A percentile compares a stretch with the other conserved stretches of the same genome.
These are phyloP conservation scores for Tenthredo amoena DNA, from an alignment of 2,888 invertebrate species.

Conservation along the genomic window DNA sequence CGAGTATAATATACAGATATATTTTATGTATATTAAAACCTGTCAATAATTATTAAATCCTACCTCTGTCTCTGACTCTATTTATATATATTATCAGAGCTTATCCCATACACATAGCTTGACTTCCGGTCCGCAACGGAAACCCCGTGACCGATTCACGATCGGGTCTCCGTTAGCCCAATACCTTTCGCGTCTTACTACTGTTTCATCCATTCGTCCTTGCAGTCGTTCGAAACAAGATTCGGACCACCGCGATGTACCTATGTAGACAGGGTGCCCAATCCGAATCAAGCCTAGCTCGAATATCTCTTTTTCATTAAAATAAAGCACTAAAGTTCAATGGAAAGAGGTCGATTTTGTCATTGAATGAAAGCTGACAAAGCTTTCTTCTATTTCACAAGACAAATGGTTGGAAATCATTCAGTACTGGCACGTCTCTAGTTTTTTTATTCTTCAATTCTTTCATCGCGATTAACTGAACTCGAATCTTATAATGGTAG, in stretches of 20 bases:
- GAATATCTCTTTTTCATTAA: not conserved
- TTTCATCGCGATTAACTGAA: not conserved
- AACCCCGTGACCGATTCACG: not conserved
- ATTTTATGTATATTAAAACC: not conserved
- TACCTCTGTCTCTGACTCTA: slow-evolving; percentile 46
- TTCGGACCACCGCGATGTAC: slow-evolving; percentile 27
- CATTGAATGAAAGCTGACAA: not conserved
- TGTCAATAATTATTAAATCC: slow-evolving; percentile 53
- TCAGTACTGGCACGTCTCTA: not conserved
- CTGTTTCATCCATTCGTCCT: slow-evolving; percentile 3
- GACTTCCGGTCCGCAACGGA: slow-evolving; percentile 32
- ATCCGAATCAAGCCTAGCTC: slow-evolving; percentile 20
- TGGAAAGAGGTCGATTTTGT: not conserved
- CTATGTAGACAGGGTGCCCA: slow-evolving; percentile 43
- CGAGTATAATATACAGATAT: slow-evolving; percentile 10
- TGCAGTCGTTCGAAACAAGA: slow-evolving; percentile 16
- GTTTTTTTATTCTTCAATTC: not conserved
- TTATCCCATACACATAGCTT: slow-evolving; percentile 35
- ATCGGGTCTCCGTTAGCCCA: slow-evolving; percentile 13
- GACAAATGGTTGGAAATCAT: not conserved
- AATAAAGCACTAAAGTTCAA: not conserved
- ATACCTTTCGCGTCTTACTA: slow-evolving; percentile 17
- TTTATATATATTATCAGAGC: not conserved
- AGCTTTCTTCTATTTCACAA: not conserved
- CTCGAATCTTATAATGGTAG: not conserved